Evolutionary conservation across 2,888 invertebrate species (phyloP), one percentile per base, ranked within the genome.

Genomic region (Coremacera marginata): DNA sequence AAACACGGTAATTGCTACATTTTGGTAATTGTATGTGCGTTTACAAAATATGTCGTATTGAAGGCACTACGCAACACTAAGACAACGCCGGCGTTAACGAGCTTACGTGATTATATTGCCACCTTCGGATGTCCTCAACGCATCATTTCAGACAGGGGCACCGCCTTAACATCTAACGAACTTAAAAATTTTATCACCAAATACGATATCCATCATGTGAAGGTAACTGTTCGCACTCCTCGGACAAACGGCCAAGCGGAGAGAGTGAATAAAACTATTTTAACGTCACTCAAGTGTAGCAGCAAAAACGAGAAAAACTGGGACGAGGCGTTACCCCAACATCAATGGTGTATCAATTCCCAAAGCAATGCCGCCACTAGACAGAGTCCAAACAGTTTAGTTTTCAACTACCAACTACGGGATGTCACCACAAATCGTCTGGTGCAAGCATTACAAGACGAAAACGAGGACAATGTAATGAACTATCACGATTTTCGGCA

Each of bases 201-300:
- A 7, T 68, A 80, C 49, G 67, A 75, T 0, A 83, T 85, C 3
- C 74, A 81, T 49, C 83, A 84, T 62, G 74, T 83, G 1, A 81
- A 83, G 68, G 80, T 78, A 25, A 82, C 81, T 3, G 78, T 82
- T 34, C 81, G 0, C 67, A 31, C 31, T 31, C 5, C 31, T 4
- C 3, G 82, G 22, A 67, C 77, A 11, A 74, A 74, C 34, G 70
- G 74, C 19, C 74, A 77, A 44, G 63, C 73, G 9, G 74, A 77
- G 37, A 51, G 77, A 11, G 62, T 63, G 7, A 70, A 74, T 73
- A 7, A 80, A 79, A 67, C 49, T 19, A 34, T 67, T 34, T 34
- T 68, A 7, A 14, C 22, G n/a, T 31, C 49, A 11, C 19, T 68
- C 37, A 68, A 65, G 22, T 68, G 68, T 51, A 8, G 16, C 7